phyloP scores from a whole-genome alignment of 2,797 vertebrate species.

The Enoplosus armatus region DNA sequence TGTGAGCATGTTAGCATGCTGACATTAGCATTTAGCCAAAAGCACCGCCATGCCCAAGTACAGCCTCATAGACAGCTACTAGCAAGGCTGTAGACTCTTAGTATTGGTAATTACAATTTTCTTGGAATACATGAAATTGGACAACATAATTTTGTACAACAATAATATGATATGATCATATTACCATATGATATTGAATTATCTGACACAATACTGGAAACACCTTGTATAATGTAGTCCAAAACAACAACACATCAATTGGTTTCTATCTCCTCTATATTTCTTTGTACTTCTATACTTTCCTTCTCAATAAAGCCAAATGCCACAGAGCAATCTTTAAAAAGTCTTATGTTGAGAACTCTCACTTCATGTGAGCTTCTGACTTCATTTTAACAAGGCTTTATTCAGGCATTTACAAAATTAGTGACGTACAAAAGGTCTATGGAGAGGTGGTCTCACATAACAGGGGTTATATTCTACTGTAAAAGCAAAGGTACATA shows the following conservation, averaged over 20 bases:
- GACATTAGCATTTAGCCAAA: background rate
- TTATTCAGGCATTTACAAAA: slow-evolving; percentile 40
- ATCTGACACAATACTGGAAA: background rate
- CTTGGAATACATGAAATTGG: background rate
- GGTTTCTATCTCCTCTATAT: background rate
- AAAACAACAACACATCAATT: background rate
- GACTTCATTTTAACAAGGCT: slow-evolving; percentile 32
- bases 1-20: background rate
- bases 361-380: background rate
- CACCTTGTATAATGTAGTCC: background rate
- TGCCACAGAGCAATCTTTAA: background rate
- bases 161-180: background rate
- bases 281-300: too few relatives aligned
- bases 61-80: background rate
- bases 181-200: background rate
- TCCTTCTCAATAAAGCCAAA: slow-evolving; percentile 2
- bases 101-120: background rate
- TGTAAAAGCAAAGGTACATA: slow-evolving; percentile 36
- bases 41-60: background rate
- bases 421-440: slow-evolving; percentile 20
- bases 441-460: slow-evolving; percentile 18
- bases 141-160: background rate
- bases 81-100: background rate
- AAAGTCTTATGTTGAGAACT: background rate
- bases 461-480: slow-evolving; percentile 26